Base-by-base conservation (phyloP, 2,888 invertebrate species). In the Alcis repandata region DNA sequence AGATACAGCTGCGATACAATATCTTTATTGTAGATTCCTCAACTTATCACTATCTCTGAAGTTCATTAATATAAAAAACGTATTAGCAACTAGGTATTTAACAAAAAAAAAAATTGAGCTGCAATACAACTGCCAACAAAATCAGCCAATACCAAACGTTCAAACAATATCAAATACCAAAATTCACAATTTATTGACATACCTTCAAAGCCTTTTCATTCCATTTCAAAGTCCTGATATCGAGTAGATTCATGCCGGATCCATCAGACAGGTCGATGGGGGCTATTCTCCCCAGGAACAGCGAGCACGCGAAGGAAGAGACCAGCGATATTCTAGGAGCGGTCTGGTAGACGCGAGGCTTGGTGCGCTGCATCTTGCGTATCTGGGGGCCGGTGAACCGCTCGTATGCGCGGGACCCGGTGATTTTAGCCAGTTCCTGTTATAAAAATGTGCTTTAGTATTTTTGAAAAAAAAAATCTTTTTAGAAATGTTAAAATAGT, bases 381-480 rank as follows among this genome's bases (percentile, higher is more conserved):
- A 99, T 99, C 91, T 99, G 99, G 2, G 97, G 94, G 2, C 98
- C 99, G 0, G 99, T 98, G 90, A 98, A 99, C 61, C 98, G 94
- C 87, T 98, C 98, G 90, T 97, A 98, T 0, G 97, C 98, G 67
- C 96, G 93, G 0, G 98, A 98, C 0, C 98, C 98, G 7, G 98
- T 98, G 56, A 97, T 94, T 80, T 95, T 94, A 0, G 97, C 95
- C 61, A 98, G 87, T 89, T 95, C 95, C 97, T 92, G 76, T 10
- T 48, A 20, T 8, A 3, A 38, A 6, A 27, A 27, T 4, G 6
- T 27, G 2, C 27, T 27, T 4, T 27, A 27, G 3, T 27, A 27
- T 27, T 27, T 27, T 27, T 6, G 2, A 27, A 27, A 27, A 27
- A 27, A 27, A 27, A 27, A 27, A 27, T 27, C 6, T 27, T 27